These are phyloP conservation scores for Amphiprion percula DNA, from an alignment of 2,113 vertebrate genomes.

Conservation along the genomic window DNA sequence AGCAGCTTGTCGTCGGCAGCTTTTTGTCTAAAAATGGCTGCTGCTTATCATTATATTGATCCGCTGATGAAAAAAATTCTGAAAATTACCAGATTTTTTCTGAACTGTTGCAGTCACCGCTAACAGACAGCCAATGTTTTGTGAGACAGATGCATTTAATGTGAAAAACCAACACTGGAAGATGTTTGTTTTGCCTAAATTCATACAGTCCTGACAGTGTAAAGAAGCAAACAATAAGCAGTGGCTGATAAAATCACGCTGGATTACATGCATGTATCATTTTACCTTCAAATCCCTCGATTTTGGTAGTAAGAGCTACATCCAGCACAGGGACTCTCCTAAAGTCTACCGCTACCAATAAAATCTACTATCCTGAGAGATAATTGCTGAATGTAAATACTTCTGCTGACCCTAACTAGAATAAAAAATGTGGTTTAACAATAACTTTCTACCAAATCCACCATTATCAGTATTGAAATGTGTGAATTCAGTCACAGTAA, in stretches of 20 bases:
- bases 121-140: neutral
- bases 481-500: slow-evolving; percentile 32
- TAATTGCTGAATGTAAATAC: neutral
- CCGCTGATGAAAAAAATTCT: neutral
- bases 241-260: neutral
- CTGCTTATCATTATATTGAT: neutral
- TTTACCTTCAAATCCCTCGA: slow-evolving; percentile 2
- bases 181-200: too few relatives aligned
- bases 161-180: too few relatives aligned
- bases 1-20: neutral
- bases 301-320: neutral
- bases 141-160: neutral
- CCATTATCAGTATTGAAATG: slow-evolving; percentile 28
- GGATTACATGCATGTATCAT: neutral
- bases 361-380: neutral
- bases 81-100: neutral
- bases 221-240: neutral
- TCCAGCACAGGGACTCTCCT: neutral
- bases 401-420: neutral
- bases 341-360: neutral
- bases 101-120: neutral
- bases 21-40: neutral
- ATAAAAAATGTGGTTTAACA: neutral
- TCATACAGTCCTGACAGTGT: too few relatives aligned
- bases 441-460: neutral